Evolutionary conservation across 2,888 invertebrate genomes (phyloP).

Genomic region (Andrena bucephala): DNA sequence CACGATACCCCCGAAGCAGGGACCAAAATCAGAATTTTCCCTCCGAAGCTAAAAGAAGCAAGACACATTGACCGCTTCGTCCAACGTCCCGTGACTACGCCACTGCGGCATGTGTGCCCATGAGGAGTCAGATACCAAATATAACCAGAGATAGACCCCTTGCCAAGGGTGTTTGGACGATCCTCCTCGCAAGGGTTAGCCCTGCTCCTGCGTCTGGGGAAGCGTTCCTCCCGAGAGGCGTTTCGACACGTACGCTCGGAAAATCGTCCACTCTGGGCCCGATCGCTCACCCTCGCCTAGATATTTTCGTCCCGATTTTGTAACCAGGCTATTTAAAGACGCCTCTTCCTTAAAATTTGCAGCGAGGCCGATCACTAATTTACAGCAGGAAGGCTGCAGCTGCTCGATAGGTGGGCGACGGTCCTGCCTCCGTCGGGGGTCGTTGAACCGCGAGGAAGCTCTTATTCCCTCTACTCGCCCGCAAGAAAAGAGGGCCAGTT

Average conservation of each 20-base stretch:
- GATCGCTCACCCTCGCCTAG: slow-evolving; percentile 30
- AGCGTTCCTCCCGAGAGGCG: slow-evolving; percentile 49
- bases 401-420: slow-evolving; percentile 30
- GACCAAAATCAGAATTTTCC: background rate
- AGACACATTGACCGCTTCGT: slow-evolving; percentile 73
- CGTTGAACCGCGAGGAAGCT: slow-evolving; percentile 54
- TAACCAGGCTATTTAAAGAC: slow-evolving; percentile 65
- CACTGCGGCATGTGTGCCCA: slow-evolving; percentile 80
- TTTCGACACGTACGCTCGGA: slow-evolving; percentile 42
- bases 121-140: slow-evolving; percentile 82
- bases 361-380: slow-evolving; percentile 52
- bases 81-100: slow-evolving; percentile 74
- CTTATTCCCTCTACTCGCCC: slow-evolving; percentile 1
- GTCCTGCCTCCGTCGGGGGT: slow-evolving; percentile 40
- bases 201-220: slow-evolving; percentile 46
- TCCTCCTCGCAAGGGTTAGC: slow-evolving; percentile 77
- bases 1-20: background rate
- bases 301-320: slow-evolving; percentile 62
- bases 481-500: slow-evolving; percentile 20
- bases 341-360: slow-evolving; percentile 62
- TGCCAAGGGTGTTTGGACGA: slow-evolving; percentile 83
- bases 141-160: slow-evolving; percentile 82
- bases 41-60: slow-evolving; percentile 19
- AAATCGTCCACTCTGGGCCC: slow-evolving; percentile 46
- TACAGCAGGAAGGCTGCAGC: slow-evolving; percentile 42